Base-by-base conservation (phyloP, 2,888 invertebrate species). In the Callyntrura sp. region DNA sequence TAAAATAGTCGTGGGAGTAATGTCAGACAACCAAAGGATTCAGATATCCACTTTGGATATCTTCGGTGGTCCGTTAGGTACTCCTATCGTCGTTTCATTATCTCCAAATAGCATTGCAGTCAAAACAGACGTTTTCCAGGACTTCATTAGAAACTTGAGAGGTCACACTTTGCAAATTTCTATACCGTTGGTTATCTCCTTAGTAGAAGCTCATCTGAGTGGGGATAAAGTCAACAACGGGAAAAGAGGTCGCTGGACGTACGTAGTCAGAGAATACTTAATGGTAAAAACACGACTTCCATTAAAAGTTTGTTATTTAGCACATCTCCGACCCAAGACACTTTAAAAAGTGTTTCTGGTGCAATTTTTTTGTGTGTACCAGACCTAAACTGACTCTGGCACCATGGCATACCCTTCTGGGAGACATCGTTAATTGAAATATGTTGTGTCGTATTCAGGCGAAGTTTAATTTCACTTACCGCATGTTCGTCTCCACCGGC, bases 401-500 rank as follows among this genome's bases (percentile, higher is more conserved):
- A 45, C 5, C 5, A 45, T 45, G 11, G 11, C 45, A 8, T 8
- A 45, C n/a, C 8, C n/a, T 55, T 55, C 3, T n/a, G n/a, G n/a
- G n/a, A n/a, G n/a, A n/a, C n/a, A n/a, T n/a, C n/a, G n/a, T n/a
- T n/a, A n/a, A n/a, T n/a, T n/a, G n/a, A n/a, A n/a, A n/a, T n/a
- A n/a, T n/a, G n/a, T n/a, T n/a, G n/a, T n/a, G n/a, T n/a, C n/a
- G n/a, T n/a, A 25, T 51, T 14, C 6, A 76, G 91, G 35, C 83
- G 0, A 91, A 91, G 70, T 91, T 92, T 68, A 92, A 92, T 51
- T 92, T 90, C 35, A 90, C 92, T 1, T 92, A 91, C 45, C 48
- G 48, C 43, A 90, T 92, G 79, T 92, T 91, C 65, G 70, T 84
- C 11, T 81, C 90, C 8, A 91, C 85, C n/a, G n/a, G n/a, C n/a